Evolutionary conservation across 2,888 invertebrate genomes (phyloP), one percentile per base, ranked within the genome.

Genomic region (Plemyria rubiginata): DNA sequence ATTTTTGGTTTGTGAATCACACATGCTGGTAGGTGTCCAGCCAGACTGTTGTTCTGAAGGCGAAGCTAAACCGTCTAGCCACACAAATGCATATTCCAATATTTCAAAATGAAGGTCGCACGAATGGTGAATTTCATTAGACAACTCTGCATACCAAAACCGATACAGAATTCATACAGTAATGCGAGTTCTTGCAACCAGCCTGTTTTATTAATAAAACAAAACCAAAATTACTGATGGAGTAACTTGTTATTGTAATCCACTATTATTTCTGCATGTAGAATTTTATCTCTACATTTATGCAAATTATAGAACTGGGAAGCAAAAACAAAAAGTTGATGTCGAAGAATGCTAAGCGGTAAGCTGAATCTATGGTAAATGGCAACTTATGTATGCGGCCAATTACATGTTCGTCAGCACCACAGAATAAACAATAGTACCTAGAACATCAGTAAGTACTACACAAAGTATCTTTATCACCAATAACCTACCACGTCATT

Each of bases 1-100:
- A 91, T 92, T 89, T 89, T 89, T 91, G 82, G 80, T 80, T 79
- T 80, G 81, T 92, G 92, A 91, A 88, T 92, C 92, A 92, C 85
- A 87, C 85, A 88, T 65, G 87, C 76, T 84, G 78, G 83, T 86
- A 85, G 82, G 80, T 84, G 84, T 81, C 81, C 82, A 84, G 86
- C 81, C 82, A 85, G 86, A 80, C 79, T 78, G 72, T 72, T 82
- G 73, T 79, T 80, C 78, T 72, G 75, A 80, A n/a, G n/a, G n/a
- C n/a, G n/a, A n/a, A 82, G 83, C 81, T 62, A 57, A 36, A 70
- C 69, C 71, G 87, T 86, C 87, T 88, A 84, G 82, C 77, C 22
- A 78, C 70, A 73, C 62, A 72, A 70, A 72, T 71, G 71, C 67
- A 68, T 65, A 65, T 66, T 56, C 43, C 32, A 29, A 45, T 45